Percentiles rank a stretch among this genome's conserved stretches.
These are phyloP conservation scores for Panulirus ornatus DNA, from an alignment of 1,140 invertebrate species.

Conservation along the genomic window DNA sequence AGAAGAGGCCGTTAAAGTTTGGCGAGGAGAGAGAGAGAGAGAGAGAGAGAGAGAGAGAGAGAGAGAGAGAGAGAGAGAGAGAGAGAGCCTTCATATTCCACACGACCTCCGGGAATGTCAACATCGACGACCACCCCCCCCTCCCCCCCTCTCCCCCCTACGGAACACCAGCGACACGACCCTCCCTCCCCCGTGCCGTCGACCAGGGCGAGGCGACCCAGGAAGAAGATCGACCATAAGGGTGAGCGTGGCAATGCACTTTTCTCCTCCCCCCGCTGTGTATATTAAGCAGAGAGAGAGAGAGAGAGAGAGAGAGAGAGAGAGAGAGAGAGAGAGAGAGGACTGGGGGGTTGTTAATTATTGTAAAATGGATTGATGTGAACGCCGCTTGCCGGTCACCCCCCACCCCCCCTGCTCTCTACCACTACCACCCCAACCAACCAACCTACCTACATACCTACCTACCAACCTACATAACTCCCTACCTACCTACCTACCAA, in stretches of 20 bases:
- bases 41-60: constrained; percentile 27
- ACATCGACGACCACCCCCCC: neutral
- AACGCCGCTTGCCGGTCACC: neutral
- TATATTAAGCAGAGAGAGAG: constrained; percentile 53
- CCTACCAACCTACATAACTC: too few species aligned
- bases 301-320: constrained; percentile 49
- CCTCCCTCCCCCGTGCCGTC: neutral
- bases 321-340: constrained; percentile 4
- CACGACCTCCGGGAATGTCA: constrained; percentile 36
- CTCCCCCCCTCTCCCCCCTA: too few species aligned
- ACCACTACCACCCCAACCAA: neutral
- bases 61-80: constrained; percentile 38
- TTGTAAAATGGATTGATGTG: constrained; percentile 59
- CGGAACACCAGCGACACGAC: neutral
- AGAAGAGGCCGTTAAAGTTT: neutral
- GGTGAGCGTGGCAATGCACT: neutral
- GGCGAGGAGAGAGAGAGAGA: constrained; percentile 16
- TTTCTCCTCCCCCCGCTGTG: constrained; percentile 26
- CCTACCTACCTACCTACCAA: too few species aligned
- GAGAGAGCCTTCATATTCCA: constrained; percentile 26
- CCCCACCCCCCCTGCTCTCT: neutral
- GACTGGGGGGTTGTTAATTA: constrained; percentile 44
- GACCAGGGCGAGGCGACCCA: neutral
- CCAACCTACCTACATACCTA: too few species aligned
- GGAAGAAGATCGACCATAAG: constrained; percentile 3